Evolutionary conservation across 2,888 invertebrate genomes (phyloP).

Genomic region (Xestobium rufovillosum): DNA sequence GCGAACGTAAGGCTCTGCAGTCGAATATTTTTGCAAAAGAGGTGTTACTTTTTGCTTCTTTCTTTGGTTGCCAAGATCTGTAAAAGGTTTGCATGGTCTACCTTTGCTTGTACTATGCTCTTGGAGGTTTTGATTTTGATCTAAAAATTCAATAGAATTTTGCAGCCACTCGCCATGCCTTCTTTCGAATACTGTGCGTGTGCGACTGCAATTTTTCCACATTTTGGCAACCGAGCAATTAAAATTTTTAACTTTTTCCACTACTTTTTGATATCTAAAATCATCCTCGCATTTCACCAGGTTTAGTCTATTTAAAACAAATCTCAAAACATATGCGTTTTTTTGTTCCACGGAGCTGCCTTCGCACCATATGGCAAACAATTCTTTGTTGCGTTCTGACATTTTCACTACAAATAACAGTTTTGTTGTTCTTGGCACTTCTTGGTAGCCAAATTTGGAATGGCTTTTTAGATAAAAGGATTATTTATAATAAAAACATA

Average conservation of each 20-base stretch:
- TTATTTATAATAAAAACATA: too few relatives aligned
- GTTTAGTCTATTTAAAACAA: slow-evolving; percentile 12
- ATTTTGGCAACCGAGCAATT: slow-evolving; percentile 9
- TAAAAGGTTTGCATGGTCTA: slow-evolving; percentile 4
- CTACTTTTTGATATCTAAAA: slow-evolving; percentile 1
- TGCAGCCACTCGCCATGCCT: slow-evolving; percentile 11
- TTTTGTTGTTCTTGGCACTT: slow-evolving; percentile 8
- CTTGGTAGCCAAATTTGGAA: slow-evolving; percentile 12
- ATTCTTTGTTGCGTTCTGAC: too few relatives aligned
- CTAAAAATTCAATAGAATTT: slow-evolving; percentile 8
- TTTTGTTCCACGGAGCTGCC: slow-evolving; percentile 7
- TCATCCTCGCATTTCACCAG: too few relatives aligned
- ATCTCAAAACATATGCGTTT: slow-evolving; percentile 10
- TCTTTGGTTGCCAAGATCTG: slow-evolving; percentile 11
- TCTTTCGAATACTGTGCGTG: slow-evolving; percentile 11
- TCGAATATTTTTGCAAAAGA: slow-evolving; percentile 12
- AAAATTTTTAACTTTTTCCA: slow-evolving; percentile 10
- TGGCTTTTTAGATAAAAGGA: too few relatives aligned
- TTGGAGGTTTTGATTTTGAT: too few relatives aligned
- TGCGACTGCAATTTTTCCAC: slow-evolving; percentile 14
- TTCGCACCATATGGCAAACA: slow-evolving; percentile 9
- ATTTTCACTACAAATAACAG: slow-evolving; percentile 10
- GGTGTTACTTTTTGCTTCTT: slow-evolving; percentile 12
- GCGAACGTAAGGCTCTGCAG: slow-evolving; percentile 13
- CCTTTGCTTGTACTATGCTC: slow-evolving; percentile 6